phyloP scores from a whole-genome alignment of 2,888 invertebrate genomes.

The Unio pictorum region DNA sequence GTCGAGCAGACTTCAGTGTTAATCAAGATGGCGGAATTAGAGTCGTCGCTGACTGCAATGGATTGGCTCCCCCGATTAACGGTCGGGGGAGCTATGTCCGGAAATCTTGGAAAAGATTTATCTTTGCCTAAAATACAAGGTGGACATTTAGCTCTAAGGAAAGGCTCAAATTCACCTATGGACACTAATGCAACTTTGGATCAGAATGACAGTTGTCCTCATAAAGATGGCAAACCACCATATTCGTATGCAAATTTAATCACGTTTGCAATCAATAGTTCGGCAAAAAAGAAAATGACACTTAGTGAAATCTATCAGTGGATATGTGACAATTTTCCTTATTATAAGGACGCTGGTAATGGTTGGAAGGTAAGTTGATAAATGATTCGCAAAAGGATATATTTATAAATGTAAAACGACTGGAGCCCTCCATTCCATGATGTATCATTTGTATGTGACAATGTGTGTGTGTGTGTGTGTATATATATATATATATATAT shows the following conservation, averaged over 20 bases:
- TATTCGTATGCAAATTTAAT: conserved; percentile 82
- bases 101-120: conserved; percentile 44
- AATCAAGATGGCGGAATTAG: conserved; percentile 71
- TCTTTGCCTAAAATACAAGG: conserved; percentile 50
- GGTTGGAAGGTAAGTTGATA: conserved; percentile 80
- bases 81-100: conserved; percentile 67
- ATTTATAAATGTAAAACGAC: too few relatives aligned
- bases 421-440: too few relatives aligned
- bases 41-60: conserved; percentile 73
- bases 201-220: conserved; percentile 44
- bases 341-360: conserved; percentile 79
- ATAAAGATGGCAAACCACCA: conserved; percentile 72
- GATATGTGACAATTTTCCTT: conserved; percentile 82
- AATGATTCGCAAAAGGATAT: too few relatives aligned
- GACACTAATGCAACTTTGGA: conserved; percentile 62
- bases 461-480: too few relatives aligned
- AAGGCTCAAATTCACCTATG: conserved; percentile 63
- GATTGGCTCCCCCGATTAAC: conserved; percentile 74
- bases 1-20: conserved; percentile 26
- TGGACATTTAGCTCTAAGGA: conserved; percentile 59
- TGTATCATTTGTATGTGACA: too few relatives aligned
- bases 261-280: conserved; percentile 79
- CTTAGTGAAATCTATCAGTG: conserved; percentile 83
- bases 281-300: conserved; percentile 81
- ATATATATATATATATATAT: too few relatives aligned